Evolutionary conservation across 2,888 invertebrate species (phyloP).

Genomic region (Xylota sylvarum): DNA sequence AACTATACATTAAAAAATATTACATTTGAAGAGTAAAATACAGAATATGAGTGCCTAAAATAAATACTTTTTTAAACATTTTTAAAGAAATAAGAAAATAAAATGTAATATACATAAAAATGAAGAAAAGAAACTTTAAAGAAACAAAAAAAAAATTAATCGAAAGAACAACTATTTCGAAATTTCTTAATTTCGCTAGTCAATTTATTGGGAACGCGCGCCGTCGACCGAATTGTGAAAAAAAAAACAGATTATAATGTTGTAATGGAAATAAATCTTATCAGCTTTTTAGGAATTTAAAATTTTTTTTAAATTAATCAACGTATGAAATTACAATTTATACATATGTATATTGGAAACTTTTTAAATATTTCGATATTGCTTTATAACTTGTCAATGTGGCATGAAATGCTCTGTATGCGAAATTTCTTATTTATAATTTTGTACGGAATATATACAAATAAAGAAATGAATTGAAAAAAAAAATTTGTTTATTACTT

Average conservation of each 20-base stretch:
- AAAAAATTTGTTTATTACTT: neutral
- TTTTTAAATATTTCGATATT: conserved; percentile 61
- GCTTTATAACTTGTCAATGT: conserved; percentile 70
- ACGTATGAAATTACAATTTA: conserved; percentile 43
- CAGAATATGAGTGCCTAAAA: conserved; percentile 76
- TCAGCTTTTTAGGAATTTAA: conserved; percentile 63
- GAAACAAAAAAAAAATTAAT: conserved; percentile 13
- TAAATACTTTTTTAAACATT: conserved; percentile 63
- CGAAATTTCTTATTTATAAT: conserved; percentile 71
- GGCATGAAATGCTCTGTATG: conserved; percentile 74
- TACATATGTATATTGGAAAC: conserved; percentile 46
- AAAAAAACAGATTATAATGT: conserved; percentile 29
- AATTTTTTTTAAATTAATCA: conserved; percentile 35
- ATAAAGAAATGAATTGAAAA: conserved; percentile 59
- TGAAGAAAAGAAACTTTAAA: conserved; percentile 22
- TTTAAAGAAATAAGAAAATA: conserved; percentile 40
- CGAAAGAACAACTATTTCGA: conserved; percentile 42
- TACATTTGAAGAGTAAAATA: conserved; percentile 59
- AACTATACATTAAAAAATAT: conserved; percentile 39
- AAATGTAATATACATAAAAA: conserved; percentile 26
- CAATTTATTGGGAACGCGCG: conserved; percentile 67
- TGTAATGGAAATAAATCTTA: conserved; percentile 44
- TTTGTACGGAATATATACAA: conserved; percentile 72
- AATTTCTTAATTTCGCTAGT: conserved; percentile 70
- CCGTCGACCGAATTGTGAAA: conserved; percentile 27